These are phyloP conservation scores for Plectropomus leopardus DNA, from an alignment of 2,113 vertebrate genomes.

Conservation along the genomic window DNA sequence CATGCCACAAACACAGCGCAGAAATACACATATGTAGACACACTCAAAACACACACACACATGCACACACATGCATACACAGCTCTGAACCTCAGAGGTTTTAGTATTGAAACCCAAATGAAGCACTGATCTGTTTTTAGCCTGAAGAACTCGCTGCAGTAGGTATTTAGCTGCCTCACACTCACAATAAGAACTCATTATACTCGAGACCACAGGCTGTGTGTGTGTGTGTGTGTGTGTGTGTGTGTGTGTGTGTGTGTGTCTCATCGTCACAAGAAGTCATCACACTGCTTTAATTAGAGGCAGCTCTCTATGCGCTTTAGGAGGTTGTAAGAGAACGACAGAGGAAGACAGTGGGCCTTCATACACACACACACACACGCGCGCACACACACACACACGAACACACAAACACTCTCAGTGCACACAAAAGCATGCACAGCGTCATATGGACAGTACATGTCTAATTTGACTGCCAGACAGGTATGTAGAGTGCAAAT, in stretches of 20 bases:
- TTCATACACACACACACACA: too few species aligned
- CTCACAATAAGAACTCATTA: slow-evolving; percentile 70
- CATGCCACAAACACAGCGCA: background rate
- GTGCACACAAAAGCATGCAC: background rate
- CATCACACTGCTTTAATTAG: slow-evolving; percentile 66
- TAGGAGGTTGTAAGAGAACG: slow-evolving; percentile 18
- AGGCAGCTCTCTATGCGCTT: slow-evolving; percentile 38
- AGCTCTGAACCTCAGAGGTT: slow-evolving; percentile 8
- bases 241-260: slow-evolving; percentile 24
- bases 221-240: slow-evolving; percentile 30
- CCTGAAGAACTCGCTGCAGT: slow-evolving; percentile 49
- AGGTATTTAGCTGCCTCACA: slow-evolving; percentile 51
- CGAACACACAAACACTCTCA: background rate
- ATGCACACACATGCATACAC: background rate
- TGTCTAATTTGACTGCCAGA: background rate
- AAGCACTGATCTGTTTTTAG: slow-evolving; percentile 60
- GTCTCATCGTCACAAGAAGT: slow-evolving; percentile 50
- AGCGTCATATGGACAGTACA: background rate
- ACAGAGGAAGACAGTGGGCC: background rate
- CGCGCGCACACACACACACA: too few species aligned
- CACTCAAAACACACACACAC: slow-evolving; percentile 17
- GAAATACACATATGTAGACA: slow-evolving; percentile 12
- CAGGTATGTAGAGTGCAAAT: background rate
- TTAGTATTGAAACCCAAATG: slow-evolving; percentile 48
- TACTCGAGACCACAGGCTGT: slow-evolving; percentile 53